Percentiles rank a stretch among this genome's conserved stretches.
Conservation (phyloP, 30 jellyfish, hydroid and myxozoan genomes). For the Aurelia sp. region DNA sequence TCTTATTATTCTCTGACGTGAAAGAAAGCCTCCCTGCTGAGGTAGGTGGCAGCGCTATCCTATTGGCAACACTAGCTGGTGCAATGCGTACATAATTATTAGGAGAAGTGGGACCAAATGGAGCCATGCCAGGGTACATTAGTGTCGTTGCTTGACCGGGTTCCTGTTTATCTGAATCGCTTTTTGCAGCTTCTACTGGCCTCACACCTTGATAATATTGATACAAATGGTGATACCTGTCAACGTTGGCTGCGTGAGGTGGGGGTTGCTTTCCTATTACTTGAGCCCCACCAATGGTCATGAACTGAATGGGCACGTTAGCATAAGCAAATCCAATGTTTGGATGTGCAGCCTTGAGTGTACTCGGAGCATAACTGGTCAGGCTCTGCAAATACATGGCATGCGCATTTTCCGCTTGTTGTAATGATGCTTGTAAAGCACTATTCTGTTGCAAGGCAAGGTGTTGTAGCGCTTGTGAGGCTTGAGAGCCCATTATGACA, state of each 20-base stretch:
- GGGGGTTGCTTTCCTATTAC: slow-evolving; percentile 69
- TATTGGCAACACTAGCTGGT: slow-evolving; percentile 66
- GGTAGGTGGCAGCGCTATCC: slow-evolving; percentile 34
- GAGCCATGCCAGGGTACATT: slow-evolving; percentile 63
- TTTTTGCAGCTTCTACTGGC: slow-evolving; percentile 50
- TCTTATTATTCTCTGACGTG: neutral
- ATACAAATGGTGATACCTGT: slow-evolving; percentile 40
- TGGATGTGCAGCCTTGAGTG: slow-evolving; percentile 41
- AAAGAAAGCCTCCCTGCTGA: slow-evolving; percentile 3
- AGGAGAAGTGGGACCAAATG: slow-evolving; percentile 30
- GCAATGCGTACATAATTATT: slow-evolving; percentile 91
- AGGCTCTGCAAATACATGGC: slow-evolving; percentile 68
- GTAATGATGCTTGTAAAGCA: slow-evolving; percentile 59
- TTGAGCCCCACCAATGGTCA: slow-evolving; percentile 73
- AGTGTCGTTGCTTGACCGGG: slow-evolving; percentile 39
- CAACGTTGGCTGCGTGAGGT: slow-evolving; percentile 36
- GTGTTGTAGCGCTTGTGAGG: slow-evolving; percentile 81
- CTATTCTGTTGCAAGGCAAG: slow-evolving; percentile 75
- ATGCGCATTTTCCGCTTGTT: slow-evolving; percentile 60
- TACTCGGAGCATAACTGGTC: slow-evolving; percentile 43
- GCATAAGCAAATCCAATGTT: slow-evolving; percentile 65
- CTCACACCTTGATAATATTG: slow-evolving; percentile 62
- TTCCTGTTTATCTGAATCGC: slow-evolving; percentile 15
- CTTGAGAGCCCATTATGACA: slow-evolving; percentile 79
- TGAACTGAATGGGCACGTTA: slow-evolving; percentile 63